A percentile compares a stretch with the other conserved stretches of the same genome.
Conservation (phyloP, 2,113 vertebrate species). For the Vulpes vulpes region DNA sequence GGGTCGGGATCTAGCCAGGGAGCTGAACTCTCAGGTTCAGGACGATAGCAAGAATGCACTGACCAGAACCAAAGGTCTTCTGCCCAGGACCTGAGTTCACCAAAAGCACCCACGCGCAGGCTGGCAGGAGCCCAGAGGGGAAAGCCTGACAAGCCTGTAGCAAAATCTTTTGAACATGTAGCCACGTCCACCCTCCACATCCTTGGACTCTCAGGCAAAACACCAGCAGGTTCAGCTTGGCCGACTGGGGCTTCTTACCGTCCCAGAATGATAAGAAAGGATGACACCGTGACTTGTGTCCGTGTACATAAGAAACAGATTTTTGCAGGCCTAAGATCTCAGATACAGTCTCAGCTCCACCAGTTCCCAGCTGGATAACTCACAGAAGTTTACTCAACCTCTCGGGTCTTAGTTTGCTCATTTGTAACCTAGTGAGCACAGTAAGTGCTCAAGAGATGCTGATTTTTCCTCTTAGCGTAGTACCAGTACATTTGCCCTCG, state of each 20-base stretch:
- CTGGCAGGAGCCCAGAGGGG: no score
- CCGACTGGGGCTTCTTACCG: not conserved
- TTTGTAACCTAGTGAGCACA: not conserved
- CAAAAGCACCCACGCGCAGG: not conserved
- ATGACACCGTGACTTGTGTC: not conserved
- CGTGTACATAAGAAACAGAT: not conserved
- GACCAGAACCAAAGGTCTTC: not conserved
- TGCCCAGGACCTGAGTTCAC: not conserved
- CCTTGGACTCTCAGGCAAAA: not conserved
- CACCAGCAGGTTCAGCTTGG: not conserved
- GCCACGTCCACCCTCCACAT: not conserved
- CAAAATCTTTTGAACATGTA: not conserved
- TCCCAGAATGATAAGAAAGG: not conserved
- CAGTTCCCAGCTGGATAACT: not conserved
- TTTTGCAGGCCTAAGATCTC: not conserved
- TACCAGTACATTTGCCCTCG: not conserved
- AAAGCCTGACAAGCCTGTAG: not conserved
- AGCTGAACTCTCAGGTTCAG: not conserved
- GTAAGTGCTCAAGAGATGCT: not conserved
- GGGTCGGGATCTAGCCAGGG: not conserved
- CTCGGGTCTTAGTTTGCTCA: not conserved
- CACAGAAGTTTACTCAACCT: not conserved
- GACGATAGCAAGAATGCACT: not conserved
- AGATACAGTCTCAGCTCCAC: not conserved
- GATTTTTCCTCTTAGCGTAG: not conserved